Evolutionary conservation across 2,113 vertebrate species (phyloP), one percentile per base, ranked within the genome.

Genomic region (Amphiprion ocellaris): DNA sequence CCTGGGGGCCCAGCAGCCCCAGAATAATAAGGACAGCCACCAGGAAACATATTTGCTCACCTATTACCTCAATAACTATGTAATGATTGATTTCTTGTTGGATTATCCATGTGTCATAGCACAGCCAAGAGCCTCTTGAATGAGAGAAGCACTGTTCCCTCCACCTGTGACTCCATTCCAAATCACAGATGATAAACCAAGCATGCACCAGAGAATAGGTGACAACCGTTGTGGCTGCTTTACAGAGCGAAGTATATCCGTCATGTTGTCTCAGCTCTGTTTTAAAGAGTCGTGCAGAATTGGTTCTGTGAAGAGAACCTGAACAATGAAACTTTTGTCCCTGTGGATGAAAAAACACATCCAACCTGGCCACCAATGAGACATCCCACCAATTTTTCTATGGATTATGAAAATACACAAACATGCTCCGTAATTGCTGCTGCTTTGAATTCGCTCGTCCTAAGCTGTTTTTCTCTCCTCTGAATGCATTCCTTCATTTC

Each of bases 1-100:
- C 89, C 77, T 59, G 86, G 82, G 90, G 83, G 24, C 60, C 87
- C 63, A 10, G 65, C 63, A 79, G 79, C 73, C 75, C 68, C 47
- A 37, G 76, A 85, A 93, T 90, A 91, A 93, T 91, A 89, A 91
- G 87, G 87, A 93, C 87, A 80, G 90, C 81, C 90, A 84, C 85
- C 76, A 73, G 83, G 83, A 90, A 94, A 89, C 89, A 90, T 83
- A 92, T 91, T 92, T 89, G 87, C 87, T 88, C 82, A 87, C 89
- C 87, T 89, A 89, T 93, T 92, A 92, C 83, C 85, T 87, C 86
- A 60, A 74, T 92, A 93, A 92, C 89, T 88, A 84, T 70, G 80
- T 79, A 58, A 90, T 93, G 94, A 94, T 94, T 91, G 91, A 95
- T 92, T 93, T 85, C 82, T 87, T 83, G 87, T 85, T 87, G 82